Percentiles rank a stretch among this genome's conserved stretches.
Evolutionary conservation across 1,140 invertebrate genomes (phyloP).

Genomic region (Periplaneta americana): DNA sequence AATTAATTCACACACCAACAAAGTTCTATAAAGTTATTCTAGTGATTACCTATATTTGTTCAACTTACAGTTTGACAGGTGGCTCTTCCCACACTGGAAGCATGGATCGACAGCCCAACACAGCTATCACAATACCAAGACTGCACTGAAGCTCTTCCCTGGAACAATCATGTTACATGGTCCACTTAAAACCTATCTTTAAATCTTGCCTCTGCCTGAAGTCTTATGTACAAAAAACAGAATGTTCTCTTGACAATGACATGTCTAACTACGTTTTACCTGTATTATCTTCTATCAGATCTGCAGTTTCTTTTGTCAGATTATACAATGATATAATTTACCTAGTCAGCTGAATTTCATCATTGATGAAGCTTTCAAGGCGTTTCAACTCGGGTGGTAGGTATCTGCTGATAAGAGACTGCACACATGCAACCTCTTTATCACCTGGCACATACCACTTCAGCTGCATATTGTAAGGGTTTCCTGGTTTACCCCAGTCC

Average conservation of each 20-base stretch:
- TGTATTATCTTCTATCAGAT: too few species aligned
- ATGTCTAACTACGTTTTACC: too few species aligned
- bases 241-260: too few species aligned
- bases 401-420: constrained; percentile 59
- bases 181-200: too few species aligned
- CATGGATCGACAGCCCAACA: constrained; percentile 48
- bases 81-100: constrained; percentile 56
- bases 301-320: too few species aligned
- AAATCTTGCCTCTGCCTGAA: too few species aligned
- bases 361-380: constrained; percentile 32
- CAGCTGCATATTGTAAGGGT: constrained; percentile 58
- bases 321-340: too few species aligned
- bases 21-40: too few species aligned
- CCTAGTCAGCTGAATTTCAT: neutral
- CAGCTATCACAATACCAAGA: constrained; percentile 39
- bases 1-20: too few species aligned
- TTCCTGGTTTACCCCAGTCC: constrained; percentile 75
- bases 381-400: constrained; percentile 46
- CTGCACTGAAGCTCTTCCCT: constrained; percentile 37
- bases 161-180: too few species aligned
- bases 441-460: constrained; percentile 71
- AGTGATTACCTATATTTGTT: too few species aligned
- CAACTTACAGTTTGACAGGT: constrained; percentile 45
- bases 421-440: constrained; percentile 59
- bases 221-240: too few species aligned